A percentile compares a stretch with the other conserved stretches of the same genome.
These are phyloP conservation scores for Halictus ligatus DNA, from an alignment of 2,888 invertebrate species.

Conservation along the genomic window DNA sequence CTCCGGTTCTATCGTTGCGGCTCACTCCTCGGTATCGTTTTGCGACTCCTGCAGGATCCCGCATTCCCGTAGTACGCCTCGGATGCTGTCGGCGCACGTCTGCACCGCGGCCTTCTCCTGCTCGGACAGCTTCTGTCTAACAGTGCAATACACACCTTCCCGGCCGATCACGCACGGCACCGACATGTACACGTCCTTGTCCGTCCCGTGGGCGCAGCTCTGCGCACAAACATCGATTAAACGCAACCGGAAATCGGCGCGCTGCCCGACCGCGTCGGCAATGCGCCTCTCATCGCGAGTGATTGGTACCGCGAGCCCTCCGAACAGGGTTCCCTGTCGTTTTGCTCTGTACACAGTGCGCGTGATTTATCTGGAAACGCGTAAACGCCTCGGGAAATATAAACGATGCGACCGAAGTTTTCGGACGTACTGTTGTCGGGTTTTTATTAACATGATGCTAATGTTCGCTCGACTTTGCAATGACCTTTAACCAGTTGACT, in stretches of 20 bases:
- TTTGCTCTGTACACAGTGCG: not conserved
- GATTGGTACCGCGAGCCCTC: not conserved
- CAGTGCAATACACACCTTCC: conserved; percentile 84
- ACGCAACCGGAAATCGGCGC: conserved; percentile 35
- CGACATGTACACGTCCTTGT: conserved; percentile 87
- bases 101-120: conserved; percentile 77
- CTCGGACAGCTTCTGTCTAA: conserved; percentile 85
- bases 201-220: conserved; percentile 85
- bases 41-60: conserved; percentile 76
- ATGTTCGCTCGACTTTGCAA: too few relatives aligned
- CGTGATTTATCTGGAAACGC: too few relatives aligned
- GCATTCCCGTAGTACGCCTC: conserved; percentile 75
- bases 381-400: too few relatives aligned
- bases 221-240: conserved; percentile 51
- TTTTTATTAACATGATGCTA: too few relatives aligned
- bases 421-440: too few relatives aligned
- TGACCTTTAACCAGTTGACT: too few relatives aligned
- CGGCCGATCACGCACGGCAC: conserved; percentile 86
- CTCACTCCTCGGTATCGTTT: conserved; percentile 40
- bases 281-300: not conserved
- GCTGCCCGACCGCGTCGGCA: conserved; percentile 14
- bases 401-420: too few relatives aligned
- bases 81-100: conserved; percentile 78
- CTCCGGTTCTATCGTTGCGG: not conserved
- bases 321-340: not conserved